phyloP scores from a whole-genome alignment of 2,888 invertebrate species.

The Unio pictorum region DNA sequence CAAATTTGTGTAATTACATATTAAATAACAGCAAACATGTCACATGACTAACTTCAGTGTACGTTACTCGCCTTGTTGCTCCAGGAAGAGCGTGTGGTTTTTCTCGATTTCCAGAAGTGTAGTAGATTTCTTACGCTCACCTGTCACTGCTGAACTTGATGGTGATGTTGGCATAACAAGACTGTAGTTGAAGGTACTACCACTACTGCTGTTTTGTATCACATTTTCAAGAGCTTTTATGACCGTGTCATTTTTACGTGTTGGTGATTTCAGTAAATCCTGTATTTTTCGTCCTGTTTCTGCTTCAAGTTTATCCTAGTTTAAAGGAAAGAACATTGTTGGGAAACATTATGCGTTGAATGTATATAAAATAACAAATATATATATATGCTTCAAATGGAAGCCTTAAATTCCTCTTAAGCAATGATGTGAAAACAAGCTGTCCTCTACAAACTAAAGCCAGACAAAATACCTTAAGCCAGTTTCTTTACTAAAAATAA shows the following conservation, averaged over 20 bases:
- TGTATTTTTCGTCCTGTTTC: conserved; percentile 22
- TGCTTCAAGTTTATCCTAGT: conserved; percentile 6
- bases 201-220: conserved; percentile 27
- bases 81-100: conserved; percentile 87
- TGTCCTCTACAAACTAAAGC: no score
- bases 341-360: background rate
- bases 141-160: conserved; percentile 23
- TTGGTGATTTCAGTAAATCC: conserved; percentile 28
- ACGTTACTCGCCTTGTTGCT: conserved; percentile 84
- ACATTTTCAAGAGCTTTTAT: conserved; percentile 29
- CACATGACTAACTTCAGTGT: conserved; percentile 45
- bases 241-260: conserved; percentile 22
- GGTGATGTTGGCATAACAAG: conserved; percentile 14
- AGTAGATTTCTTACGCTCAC: conserved; percentile 59
- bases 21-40: conserved; percentile 12
- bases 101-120: conserved; percentile 92
- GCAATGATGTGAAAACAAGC: no score
- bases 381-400: no score
- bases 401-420: no score
- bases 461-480: no score
- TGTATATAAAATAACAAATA: no score
- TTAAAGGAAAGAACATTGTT: background rate
- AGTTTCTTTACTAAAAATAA: no score
- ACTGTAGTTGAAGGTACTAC: conserved; percentile 16
- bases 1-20: background rate